Percentiles rank a stretch among this genome's conserved stretches.
Conservation (phyloP, 2,113 vertebrate genomes). For the Australoheros scitulus region DNA sequence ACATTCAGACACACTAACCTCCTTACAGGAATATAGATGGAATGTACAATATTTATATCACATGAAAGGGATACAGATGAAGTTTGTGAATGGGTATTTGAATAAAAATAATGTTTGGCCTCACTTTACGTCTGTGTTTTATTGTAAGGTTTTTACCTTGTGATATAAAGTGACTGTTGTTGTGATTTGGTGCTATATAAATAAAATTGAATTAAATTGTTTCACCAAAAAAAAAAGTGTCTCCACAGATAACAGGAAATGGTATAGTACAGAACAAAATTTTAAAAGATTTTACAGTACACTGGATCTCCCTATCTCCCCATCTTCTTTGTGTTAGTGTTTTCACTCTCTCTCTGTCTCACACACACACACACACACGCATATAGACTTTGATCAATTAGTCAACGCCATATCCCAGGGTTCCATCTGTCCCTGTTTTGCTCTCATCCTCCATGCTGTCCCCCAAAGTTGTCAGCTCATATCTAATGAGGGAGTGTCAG, state of each 20-base stretch:
- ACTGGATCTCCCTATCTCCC: not conserved
- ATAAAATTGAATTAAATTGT: too few relatives aligned
- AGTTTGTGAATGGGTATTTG: not conserved
- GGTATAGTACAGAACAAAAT: not conserved
- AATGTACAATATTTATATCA: not conserved
- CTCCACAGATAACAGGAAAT: not conserved
- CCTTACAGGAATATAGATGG: not conserved
- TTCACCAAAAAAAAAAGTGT: not conserved
- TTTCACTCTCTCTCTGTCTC: not conserved
- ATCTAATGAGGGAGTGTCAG: conserved; percentile 51
- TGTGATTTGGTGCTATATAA: too few relatives aligned
- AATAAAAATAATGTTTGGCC: too few relatives aligned
- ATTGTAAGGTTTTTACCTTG: too few relatives aligned
- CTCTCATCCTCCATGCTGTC: conserved; percentile 39
- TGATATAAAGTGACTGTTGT: too few relatives aligned
- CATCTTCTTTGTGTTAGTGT: not conserved
- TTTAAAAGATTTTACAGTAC: not conserved
- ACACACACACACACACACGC: not conserved
- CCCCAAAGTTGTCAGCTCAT: conserved; percentile 37
- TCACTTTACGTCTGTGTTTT: not conserved
- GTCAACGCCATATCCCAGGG: conserved; percentile 54
- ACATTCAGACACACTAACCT: conserved; percentile 8
- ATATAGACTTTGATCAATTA: conserved; percentile 52
- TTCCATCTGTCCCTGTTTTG: conserved; percentile 65
- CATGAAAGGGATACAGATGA: not conserved